Base-by-base conservation (phyloP, 1,140 invertebrate species). In the Pemphigus obesinymphae region DNA sequence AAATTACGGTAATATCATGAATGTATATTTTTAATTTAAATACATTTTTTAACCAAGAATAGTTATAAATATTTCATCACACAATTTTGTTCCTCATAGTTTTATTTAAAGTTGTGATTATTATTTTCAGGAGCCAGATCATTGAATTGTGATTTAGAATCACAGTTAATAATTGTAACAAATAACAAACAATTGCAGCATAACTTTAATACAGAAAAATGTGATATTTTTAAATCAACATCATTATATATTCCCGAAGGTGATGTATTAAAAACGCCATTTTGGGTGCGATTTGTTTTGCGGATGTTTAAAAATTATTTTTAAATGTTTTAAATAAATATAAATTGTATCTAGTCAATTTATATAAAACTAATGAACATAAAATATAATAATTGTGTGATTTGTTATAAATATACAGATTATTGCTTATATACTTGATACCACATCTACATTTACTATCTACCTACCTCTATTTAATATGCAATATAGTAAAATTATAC, bases 101-200 rank as follows among this genome's bases (percentile, higher is more conserved):
- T 37, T 13, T n/a, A 31, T 55, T 55, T 61, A 15, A 45, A 87
- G 90, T 82, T 82, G 61, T 10, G 15, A 55, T 70, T 84, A 84
- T 85, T 82, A 8, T 84, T 84, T 83, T 40, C 78, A 89, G 89
- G 89, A 8, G 88, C 88, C 50, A 88, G 93, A 76, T 99, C 97
- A 0, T 94, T 98, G 0, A 90, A 93, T 84, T 90, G 95, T 72
- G 98, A 99, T 87, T 88, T 99, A 6, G 98, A 99, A 89, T 94
- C 93, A 13, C 97, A 99, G 87, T 88, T 98, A 8, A 93, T 93
- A 31, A 88, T 99, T 34, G 89, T 97, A 10, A 99, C 97, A 0
- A 88, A 88, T 61, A 96, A 98, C 85, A 85, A 88, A 81, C 87
- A 90, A 17, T 88, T 99, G 26, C 92, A 93, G 86, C 86, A 91